Percentiles rank a stretch among this genome's conserved stretches.
phyloP scores from a whole-genome alignment of 2,113 vertebrate genomes.

The Pollimyrus isidori region DNA sequence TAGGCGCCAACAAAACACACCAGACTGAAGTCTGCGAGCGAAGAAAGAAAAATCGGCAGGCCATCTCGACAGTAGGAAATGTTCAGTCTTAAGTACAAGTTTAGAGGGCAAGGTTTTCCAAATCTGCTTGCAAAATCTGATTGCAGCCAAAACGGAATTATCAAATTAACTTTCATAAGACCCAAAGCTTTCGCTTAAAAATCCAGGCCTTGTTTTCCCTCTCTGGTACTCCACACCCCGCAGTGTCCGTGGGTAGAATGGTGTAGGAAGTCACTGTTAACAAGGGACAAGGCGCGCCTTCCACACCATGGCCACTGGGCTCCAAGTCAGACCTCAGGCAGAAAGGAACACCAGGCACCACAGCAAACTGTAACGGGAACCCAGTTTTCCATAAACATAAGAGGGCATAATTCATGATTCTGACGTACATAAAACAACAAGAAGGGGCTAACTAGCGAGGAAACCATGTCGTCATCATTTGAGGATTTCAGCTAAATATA shows the following conservation, averaged over 20 bases:
- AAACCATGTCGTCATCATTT: neutral
- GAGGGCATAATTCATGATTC: neutral
- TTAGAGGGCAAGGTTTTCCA: neutral
- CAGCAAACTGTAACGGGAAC: neutral
- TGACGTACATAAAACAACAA: neutral
- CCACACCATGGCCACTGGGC: neutral
- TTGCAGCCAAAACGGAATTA: constrained; percentile 48
- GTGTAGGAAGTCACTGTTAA: constrained; percentile 26
- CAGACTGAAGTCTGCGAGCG: neutral
- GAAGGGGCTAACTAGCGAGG: neutral
- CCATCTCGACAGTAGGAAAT: too few relatives aligned
- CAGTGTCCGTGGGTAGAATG: neutral
- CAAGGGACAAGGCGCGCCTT: neutral
- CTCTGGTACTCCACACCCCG: constrained; percentile 11
- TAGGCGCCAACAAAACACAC: neutral
- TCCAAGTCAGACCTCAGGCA: neutral
- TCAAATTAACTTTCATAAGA: constrained; percentile 35
- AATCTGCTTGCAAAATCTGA: constrained; percentile 35
- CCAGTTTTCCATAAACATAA: neutral
- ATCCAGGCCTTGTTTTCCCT: neutral
- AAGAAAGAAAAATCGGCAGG: neutral
- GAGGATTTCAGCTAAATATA: neutral
- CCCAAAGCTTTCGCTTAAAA: constrained; percentile 35
- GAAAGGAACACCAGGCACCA: neutral
- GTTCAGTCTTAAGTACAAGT: neutral